phyloP scores from a whole-genome alignment of 2,888 invertebrate genomes.

The Xiphydria camelus region DNA sequence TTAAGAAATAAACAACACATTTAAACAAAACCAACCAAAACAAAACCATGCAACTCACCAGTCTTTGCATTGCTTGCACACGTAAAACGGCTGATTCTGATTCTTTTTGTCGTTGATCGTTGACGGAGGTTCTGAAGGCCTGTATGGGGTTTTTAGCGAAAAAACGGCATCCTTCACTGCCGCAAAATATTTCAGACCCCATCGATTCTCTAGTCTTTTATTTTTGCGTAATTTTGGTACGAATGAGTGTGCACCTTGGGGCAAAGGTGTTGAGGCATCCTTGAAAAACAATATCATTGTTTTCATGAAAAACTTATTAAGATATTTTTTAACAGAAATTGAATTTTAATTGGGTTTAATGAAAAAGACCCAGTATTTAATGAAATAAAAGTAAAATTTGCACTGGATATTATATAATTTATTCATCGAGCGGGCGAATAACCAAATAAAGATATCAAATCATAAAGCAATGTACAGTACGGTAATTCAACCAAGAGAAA shows the following conservation, averaged over 20 bases:
- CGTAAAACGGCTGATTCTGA: slow-evolving; percentile 25
- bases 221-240: slow-evolving; percentile 39
- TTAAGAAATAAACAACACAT: background rate
- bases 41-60: slow-evolving; percentile 45
- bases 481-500: no score
- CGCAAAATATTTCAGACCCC: slow-evolving; percentile 38
- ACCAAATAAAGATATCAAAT: no score
- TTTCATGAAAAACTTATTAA: no score
- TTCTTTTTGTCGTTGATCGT: slow-evolving; percentile 26
- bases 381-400: no score
- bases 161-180: slow-evolving; percentile 45
- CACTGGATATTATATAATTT: no score
- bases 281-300: background rate
- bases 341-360: no score
- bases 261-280: background rate
- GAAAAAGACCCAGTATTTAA: no score
- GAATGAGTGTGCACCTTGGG: background rate
- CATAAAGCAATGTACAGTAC: no score
- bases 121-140: slow-evolving; percentile 37
- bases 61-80: slow-evolving; percentile 47
- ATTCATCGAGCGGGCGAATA: no score
- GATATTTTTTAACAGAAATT: no score
- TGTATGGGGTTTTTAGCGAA: slow-evolving; percentile 32
- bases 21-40: no score
- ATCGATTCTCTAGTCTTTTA: slow-evolving; percentile 32